Base-by-base conservation (phyloP, 2,113 vertebrate genomes). In the Mesitornis unicolor region DNA sequence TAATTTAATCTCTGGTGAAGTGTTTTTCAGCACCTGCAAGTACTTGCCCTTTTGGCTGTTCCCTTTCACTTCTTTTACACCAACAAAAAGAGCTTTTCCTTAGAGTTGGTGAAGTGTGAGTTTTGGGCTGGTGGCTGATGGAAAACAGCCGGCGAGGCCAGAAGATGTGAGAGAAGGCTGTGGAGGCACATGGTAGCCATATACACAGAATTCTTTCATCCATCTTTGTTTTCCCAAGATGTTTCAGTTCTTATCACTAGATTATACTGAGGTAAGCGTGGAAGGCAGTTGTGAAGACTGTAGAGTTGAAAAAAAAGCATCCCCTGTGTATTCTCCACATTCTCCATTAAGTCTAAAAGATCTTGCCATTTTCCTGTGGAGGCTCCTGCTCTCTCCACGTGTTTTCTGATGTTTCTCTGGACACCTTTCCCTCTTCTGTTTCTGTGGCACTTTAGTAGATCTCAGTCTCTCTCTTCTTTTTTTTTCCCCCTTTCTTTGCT, bases 261-360 rank as follows among this genome's bases (percentile, higher is more conserved):
- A 21, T 81, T 59, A 5, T 10, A 54, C 33, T 4, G 35, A 45
- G 15, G 3, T 15, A 42, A 38, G 11, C 1, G 2, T 10, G 54
- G 40, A 60, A 74, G 80, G 20, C 21, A 19, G 12, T 6, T 43
- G 31, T 33, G 18, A 16, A 29, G 36, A 3, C 4, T 35, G 17
- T 4, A 29, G 36, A 60, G 29, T 20, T 42, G 51, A 45, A 47
- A 60, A 51, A 69, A 67, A 28, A 53, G 2, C 35, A 16, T 17
- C 57, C 86, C 36, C 33, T 83, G 7, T 67, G 82, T 2, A 0
- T 43, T 75, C 18, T 25, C 18, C 22, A 7, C 2, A 0, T 43
- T 75, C 18, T 25, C 18, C 22, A 7, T 15, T 25, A 10, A 56
- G 16, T 31, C 35, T 10, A 11, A 14, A 67, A 57, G 71, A 45